Evolutionary conservation across 2,888 invertebrate species (phyloP), one percentile per base, ranked within the genome.

Genomic region (Machimus atricapillus): DNA sequence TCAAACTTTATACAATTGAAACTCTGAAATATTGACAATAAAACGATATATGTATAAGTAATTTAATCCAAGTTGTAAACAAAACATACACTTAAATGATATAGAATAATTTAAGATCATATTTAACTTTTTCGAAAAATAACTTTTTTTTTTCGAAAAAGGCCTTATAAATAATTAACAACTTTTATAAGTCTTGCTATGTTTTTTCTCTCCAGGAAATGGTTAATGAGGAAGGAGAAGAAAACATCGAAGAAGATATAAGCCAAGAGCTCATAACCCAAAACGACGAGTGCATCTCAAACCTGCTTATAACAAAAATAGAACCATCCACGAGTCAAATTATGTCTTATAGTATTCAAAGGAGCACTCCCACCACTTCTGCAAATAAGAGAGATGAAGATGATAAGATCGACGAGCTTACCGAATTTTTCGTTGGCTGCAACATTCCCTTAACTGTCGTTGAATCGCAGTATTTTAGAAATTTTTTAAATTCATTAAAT

Each of bases 361-460:
- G n/a, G 27, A 79, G 52, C 16, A 7, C 9, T 56, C 14, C 58
- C 19, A 9, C 58, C 7, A 37, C 1, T 1, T 58, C 16, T 9
- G 19, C 12, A 19, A 27, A 3, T 12, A 56, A 16, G 14, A 23
- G 23, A 52, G 43, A 6, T 6, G 16, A 79, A 31, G 27, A 37
- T 12, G 58, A 34, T 19, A 6, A 34, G n/a, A 82, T 82, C 31
- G 82, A 82, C 23, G 82, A 82, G 5, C 40, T 82, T 3, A 40
- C 82, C 2, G 82, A 82, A 37, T 82, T 82, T 37, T 58, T 82
- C 23, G 19, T 82, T 19, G 82, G 58, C 1, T 82, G 82, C 37
- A 82, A 82, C 12, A 66, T 82, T 7, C 66, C 82, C 1, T 37
- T 82, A 23, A 16, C 40, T 0, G 82, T 66, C 16, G 58, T 19